Percentiles rank a stretch among this genome's conserved stretches.
Conservation (phyloP, 2,888 invertebrate species). For the Charanyca ferruginea region DNA sequence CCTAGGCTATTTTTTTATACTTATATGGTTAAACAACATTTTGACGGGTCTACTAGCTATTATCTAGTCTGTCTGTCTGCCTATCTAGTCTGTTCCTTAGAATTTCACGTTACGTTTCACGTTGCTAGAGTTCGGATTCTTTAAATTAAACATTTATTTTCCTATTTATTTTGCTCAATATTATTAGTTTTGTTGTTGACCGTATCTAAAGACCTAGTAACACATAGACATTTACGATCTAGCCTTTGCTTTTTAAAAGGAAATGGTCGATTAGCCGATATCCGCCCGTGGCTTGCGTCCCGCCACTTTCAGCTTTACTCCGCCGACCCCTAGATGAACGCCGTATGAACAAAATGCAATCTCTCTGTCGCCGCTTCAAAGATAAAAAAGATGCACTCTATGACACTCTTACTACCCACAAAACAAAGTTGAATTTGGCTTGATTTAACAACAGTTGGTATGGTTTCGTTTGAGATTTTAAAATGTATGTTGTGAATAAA, state of each 20-base stretch:
- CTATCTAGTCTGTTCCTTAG: too few species aligned
- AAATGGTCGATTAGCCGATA: constrained; percentile 51
- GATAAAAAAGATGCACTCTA: constrained; percentile 68
- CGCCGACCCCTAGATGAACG: constrained; percentile 78
- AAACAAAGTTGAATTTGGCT: constrained; percentile 59
- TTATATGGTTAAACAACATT: too few species aligned
- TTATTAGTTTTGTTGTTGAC: too few species aligned
- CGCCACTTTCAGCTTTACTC: constrained; percentile 69
- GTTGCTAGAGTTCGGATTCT: too few species aligned
- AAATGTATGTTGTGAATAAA: constrained; percentile 69
- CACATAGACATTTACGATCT: constrained; percentile 5
- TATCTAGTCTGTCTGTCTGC: too few species aligned
- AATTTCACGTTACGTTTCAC: too few species aligned
- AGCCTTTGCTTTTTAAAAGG: constrained; percentile 13
- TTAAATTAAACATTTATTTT: too few species aligned
- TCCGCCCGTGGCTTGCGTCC: constrained; percentile 54
- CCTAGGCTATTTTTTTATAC: too few species aligned
- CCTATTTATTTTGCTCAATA: too few species aligned
- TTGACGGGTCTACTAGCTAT: too few species aligned
- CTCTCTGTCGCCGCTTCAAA: constrained; percentile 75
- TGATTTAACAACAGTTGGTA: neutral
- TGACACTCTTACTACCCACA: constrained; percentile 32
- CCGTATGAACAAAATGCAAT: constrained; percentile 85
- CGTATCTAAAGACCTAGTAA: neutral
- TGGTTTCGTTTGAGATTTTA: constrained; percentile 68